Percentiles rank a stretch among this genome's conserved stretches.
Conservation (phyloP, 2,888 invertebrate genomes). For the Fabriciana adippe region DNA sequence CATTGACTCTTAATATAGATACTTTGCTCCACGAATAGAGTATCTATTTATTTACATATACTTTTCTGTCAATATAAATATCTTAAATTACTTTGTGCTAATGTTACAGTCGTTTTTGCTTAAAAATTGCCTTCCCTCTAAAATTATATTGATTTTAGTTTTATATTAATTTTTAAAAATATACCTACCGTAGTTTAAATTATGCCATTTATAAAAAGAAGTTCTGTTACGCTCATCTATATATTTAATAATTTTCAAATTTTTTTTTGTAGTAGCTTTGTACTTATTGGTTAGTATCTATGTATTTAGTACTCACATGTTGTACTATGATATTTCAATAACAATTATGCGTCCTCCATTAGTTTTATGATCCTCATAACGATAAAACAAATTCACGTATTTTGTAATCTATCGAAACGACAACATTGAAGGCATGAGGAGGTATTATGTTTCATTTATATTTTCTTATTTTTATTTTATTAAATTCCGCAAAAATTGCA, state of each 20-base stretch:
- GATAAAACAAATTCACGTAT: slow-evolving; percentile 17
- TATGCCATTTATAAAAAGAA: neutral
- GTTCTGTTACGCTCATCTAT: too few relatives aligned
- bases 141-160: too few relatives aligned
- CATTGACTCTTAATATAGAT: neutral
- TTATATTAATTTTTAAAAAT: too few relatives aligned
- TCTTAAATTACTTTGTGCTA: slow-evolving; percentile 1
- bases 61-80: neutral
- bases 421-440: neutral
- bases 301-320: neutral
- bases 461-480: neutral
- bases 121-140: too few relatives aligned
- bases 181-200: neutral
- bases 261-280: neutral
- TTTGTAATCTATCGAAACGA: neutral
- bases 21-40: neutral
- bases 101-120: neutral
- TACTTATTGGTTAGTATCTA: neutral
- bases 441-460: neutral
- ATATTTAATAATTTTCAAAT: neutral
- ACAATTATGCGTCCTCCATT: neutral
- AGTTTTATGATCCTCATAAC: slow-evolving; percentile 17
- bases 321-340: neutral
- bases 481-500: slow-evolving; percentile 28
- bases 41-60: neutral